Conservation (phyloP, 2,888 invertebrate species). For the Epinotia bilunana region DNA sequence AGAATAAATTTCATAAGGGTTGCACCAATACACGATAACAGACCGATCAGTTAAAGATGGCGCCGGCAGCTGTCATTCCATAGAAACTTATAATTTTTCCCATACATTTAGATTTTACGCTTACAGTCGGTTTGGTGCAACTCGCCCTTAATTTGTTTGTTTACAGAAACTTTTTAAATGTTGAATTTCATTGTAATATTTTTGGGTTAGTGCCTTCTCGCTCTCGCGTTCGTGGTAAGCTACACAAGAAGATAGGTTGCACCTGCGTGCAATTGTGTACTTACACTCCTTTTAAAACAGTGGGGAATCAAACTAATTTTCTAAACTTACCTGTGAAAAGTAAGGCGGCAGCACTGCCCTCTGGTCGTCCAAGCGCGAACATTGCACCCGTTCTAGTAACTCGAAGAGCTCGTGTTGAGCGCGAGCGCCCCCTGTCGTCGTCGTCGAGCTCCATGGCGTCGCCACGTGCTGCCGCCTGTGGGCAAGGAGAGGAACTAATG, state of each 20-base stretch:
- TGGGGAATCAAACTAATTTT: too few relatives aligned
- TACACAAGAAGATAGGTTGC: background rate
- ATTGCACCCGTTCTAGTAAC: conserved; percentile 96
- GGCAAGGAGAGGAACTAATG: conserved; percentile 56
- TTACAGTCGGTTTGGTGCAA: too few relatives aligned
- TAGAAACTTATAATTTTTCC: too few relatives aligned
- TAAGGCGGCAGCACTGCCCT: conserved; percentile 97
- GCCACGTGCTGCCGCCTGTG: conserved; percentile 88
- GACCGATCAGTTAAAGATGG: too few relatives aligned
- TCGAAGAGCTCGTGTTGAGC: conserved; percentile 94
- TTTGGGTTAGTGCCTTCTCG: background rate
- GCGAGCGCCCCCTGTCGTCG: conserved; percentile 82
- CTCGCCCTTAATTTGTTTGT: too few relatives aligned
- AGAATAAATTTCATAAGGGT: too few relatives aligned
- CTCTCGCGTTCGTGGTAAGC: background rate
- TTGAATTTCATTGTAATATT: background rate
- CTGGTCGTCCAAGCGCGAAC: conserved; percentile 98
- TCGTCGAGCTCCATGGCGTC: conserved; percentile 81
- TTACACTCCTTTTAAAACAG: background rate
- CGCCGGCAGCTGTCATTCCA: too few relatives aligned
- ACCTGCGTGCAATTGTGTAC: background rate
- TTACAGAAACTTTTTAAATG: too few relatives aligned
- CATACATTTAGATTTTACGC: too few relatives aligned
- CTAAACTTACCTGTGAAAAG: conserved; percentile 90
- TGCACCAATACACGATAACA: too few relatives aligned